phyloP scores from a whole-genome alignment of 2,113 vertebrate genomes.

The Corvus moneduloides region DNA sequence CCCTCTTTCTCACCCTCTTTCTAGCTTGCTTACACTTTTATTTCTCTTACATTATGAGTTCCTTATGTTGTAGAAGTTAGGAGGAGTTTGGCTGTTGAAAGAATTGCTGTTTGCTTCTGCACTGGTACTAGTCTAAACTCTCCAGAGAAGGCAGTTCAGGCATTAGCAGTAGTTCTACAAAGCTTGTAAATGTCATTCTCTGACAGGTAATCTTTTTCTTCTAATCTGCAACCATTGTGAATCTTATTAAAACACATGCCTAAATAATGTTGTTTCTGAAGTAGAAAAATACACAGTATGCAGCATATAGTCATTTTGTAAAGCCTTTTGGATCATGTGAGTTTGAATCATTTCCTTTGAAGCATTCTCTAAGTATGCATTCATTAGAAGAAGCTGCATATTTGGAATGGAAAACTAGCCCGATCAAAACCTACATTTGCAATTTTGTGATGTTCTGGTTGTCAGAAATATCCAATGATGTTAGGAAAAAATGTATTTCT shows the following conservation, averaged over 20 bases:
- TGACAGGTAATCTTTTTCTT: neutral
- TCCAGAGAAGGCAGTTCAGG: neutral
- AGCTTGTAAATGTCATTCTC: neutral
- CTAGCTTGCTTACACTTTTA: neutral
- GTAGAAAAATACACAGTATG: neutral
- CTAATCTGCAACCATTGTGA: neutral
- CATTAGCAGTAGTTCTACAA: neutral
- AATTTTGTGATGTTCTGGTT: neutral
- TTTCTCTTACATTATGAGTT: neutral
- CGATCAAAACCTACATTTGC: constrained; percentile 1
- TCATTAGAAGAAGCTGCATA: neutral
- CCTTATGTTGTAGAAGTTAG: neutral
- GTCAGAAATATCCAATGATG: neutral
- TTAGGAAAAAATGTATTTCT: neutral
- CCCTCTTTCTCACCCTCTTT: neutral
- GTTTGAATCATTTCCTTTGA: constrained; percentile 53
- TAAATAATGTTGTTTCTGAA: neutral
- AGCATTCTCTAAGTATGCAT: neutral
- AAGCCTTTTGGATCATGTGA: constrained; percentile 7
- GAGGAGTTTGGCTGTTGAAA: neutral
- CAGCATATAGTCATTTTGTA: neutral
- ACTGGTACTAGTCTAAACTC: neutral
- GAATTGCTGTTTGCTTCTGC: neutral
- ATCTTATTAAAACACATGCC: neutral
- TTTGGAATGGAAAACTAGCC: constrained; percentile 16